Conservation (phyloP, 1,140 invertebrate species). For the Phymastichus coffea region DNA sequence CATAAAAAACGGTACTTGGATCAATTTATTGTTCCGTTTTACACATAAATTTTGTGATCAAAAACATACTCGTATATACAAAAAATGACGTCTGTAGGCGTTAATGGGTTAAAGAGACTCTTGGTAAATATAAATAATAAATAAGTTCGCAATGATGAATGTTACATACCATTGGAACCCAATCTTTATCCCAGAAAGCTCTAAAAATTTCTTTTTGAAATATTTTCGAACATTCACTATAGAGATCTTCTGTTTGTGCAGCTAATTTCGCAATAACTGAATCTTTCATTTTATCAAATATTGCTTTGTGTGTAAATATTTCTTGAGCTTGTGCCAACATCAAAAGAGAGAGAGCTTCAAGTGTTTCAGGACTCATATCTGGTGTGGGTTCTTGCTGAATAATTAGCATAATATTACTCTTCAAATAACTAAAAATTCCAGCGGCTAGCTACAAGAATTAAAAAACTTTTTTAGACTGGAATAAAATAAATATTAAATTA, state of each 20-base stretch:
- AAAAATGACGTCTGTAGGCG: too few species aligned
- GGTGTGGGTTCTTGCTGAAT: slow-evolving; percentile 94
- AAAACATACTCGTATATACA: too few species aligned
- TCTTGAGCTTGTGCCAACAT: slow-evolving; percentile 99
- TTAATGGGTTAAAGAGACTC: too few species aligned
- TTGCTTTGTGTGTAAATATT: slow-evolving; percentile 92
- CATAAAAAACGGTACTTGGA: too few species aligned
- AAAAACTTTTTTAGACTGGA: slow-evolving; percentile 27
- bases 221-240: slow-evolving; percentile 83
- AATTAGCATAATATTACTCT: slow-evolving; percentile 78
- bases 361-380: slow-evolving; percentile 90
- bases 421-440: slow-evolving; percentile 88
- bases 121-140: too few species aligned
- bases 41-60: too few species aligned
- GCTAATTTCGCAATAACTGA: slow-evolving; percentile 88
- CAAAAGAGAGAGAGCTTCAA: slow-evolving; percentile 78
- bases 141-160: too few species aligned
- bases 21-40: too few species aligned
- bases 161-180: slow-evolving; percentile 69
- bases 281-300: slow-evolving; percentile 93
- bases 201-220: slow-evolving; percentile 85
- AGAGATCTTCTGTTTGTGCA: slow-evolving; percentile 90
- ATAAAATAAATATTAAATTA: slow-evolving; percentile 13
- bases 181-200: slow-evolving; percentile 87
- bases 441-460: slow-evolving; percentile 75